phyloP scores from a whole-genome alignment of 2,797 vertebrate genomes.

The Leuciscus waleckii region DNA sequence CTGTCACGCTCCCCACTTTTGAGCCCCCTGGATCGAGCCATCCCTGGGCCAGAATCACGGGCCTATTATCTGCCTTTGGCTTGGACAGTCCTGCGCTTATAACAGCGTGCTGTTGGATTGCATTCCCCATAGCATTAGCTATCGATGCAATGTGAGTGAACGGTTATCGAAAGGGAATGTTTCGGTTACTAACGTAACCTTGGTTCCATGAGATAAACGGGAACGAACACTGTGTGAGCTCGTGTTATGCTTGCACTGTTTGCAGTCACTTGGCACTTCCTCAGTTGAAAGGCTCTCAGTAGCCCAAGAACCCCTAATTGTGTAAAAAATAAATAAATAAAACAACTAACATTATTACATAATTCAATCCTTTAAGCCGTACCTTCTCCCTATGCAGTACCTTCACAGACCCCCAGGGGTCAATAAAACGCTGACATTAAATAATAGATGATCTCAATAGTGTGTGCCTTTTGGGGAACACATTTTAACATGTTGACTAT shows the following conservation, averaged over 20 bases:
- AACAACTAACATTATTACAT: too few species aligned
- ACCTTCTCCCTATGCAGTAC: not conserved
- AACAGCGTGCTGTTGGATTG: not conserved
- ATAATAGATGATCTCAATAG: slow-evolving; percentile 62
- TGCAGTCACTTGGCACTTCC: not conserved
- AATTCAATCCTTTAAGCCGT: not conserved
- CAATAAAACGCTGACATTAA: slow-evolving; percentile 55
- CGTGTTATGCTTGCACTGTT: not conserved
- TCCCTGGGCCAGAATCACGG: not conserved
- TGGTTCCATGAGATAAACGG: not conserved
- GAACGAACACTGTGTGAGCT: not conserved
- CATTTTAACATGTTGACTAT: not conserved
- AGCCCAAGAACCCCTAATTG: not conserved
- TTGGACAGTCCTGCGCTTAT: not conserved
- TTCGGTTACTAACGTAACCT: not conserved
- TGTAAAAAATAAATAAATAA: not conserved
- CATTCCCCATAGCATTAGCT: not conserved
- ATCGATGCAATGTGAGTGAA: not conserved
- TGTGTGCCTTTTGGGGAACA: slow-evolving; percentile 58
- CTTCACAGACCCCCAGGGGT: not conserved
- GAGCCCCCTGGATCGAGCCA: not conserved
- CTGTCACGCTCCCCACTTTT: not conserved
- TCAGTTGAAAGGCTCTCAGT: not conserved
- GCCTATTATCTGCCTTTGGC: not conserved
- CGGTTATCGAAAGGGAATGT: not conserved